Conservation (phyloP, 1,140 invertebrate genomes). For the Phymastichus coffea region DNA sequence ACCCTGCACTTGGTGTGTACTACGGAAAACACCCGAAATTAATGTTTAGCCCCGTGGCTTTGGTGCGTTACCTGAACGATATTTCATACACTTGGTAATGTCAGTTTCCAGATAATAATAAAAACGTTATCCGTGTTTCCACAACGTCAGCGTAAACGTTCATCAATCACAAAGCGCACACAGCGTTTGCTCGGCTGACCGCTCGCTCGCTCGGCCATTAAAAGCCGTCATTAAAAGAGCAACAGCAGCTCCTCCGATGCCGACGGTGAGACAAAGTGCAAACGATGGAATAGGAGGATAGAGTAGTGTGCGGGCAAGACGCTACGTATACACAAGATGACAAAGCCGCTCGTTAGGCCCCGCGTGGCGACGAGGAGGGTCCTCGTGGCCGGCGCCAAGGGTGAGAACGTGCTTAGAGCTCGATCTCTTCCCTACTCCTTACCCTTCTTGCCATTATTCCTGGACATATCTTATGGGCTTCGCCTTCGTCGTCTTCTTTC, state of each 20-base stretch:
- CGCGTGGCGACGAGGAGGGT: constrained; percentile 41
- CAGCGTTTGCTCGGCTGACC: no score
- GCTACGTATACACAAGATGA: constrained; percentile 41
- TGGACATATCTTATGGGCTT: constrained; percentile 21
- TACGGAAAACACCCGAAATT: no score
- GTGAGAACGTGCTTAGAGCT: constrained; percentile 54
- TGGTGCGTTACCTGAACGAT: no score
- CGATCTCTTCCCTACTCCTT: constrained; percentile 48
- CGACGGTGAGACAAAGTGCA: neutral
- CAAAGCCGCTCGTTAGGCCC: constrained; percentile 56
- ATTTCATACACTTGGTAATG: no score
- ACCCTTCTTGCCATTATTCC: constrained; percentile 18
- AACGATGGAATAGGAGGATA: constrained; percentile 12
- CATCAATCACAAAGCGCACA: no score
- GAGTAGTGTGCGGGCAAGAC: no score
- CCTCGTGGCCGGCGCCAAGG: constrained; percentile 52
- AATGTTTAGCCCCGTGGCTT: no score
- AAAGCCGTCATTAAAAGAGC: neutral
- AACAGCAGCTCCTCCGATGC: no score
- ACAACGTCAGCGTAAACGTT: no score
- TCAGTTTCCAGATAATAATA: no score
- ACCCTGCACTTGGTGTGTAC: no score
- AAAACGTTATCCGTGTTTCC: no score
- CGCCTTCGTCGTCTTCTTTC: neutral
- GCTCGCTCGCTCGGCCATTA: neutral